Evolutionary conservation across 2,113 vertebrate genomes (phyloP).

Genomic region (Notothenia rossii): DNA sequence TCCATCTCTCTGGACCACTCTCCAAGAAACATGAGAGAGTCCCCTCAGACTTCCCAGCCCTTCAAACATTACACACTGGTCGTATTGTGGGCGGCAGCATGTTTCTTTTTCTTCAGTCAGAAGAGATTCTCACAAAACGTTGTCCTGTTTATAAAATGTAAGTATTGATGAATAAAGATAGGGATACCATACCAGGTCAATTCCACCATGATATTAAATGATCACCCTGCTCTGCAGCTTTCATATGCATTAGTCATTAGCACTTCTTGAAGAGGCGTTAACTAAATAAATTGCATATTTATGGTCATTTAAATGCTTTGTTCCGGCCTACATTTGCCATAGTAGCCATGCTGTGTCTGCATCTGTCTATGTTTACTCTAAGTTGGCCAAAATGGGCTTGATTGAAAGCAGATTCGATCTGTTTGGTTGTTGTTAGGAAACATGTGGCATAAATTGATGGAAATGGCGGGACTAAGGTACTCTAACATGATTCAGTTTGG

Average conservation of each 20-base stretch:
- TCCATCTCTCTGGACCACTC: conserved; percentile 34
- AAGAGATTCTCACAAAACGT: neutral
- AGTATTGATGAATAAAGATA: neutral
- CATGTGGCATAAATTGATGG: conserved; percentile 27
- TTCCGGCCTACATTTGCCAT: neutral
- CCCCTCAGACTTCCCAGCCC: conserved; percentile 27
- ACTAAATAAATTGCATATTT: neutral
- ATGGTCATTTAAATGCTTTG: neutral
- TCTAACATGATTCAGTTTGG: conserved; percentile 8
- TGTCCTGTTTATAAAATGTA: neutral
- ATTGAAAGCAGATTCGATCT: neutral
- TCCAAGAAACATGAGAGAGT: neutral
- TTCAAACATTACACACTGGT: conserved; percentile 15
- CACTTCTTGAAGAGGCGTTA: neutral
- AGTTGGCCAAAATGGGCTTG: conserved; percentile 35
- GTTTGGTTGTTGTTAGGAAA: conserved; percentile 26
- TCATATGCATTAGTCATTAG: too few species aligned
- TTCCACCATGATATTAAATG: neutral
- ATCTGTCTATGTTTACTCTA: conserved; percentile 28
- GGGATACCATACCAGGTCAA: too few species aligned
- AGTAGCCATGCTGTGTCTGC: conserved; percentile 18
- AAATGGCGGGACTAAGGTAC: neutral
- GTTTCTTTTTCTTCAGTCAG: neutral
- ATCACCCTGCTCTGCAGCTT: neutral
- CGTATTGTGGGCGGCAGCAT: neutral